Evolutionary conservation across 2,113 vertebrate genomes (phyloP).

Genomic region (Delphinapterus leucas): DNA sequence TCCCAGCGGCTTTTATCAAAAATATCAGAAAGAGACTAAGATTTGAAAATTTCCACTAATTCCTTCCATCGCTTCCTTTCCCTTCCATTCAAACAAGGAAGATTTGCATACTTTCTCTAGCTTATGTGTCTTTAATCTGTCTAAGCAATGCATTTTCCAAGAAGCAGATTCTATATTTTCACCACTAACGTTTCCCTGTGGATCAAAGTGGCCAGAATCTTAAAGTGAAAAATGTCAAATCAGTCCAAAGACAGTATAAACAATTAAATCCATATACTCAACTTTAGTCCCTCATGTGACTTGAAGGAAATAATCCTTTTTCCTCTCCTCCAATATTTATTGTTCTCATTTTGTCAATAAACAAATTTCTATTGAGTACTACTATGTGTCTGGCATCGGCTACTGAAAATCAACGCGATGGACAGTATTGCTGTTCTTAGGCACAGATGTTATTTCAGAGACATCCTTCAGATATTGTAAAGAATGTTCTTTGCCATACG

Average conservation of each 20-base stretch:
- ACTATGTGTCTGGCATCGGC: not conserved
- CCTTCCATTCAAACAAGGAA: slow-evolving; percentile 43
- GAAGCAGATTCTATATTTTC: slow-evolving; percentile 6
- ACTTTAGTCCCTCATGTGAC: not conserved
- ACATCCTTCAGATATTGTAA: not conserved
- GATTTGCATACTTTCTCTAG: not conserved
- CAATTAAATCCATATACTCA: slow-evolving; percentile 14
- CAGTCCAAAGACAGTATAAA: not conserved
- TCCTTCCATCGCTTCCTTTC: slow-evolving; percentile 19
- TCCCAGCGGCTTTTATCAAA: not conserved
- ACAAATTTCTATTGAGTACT: not conserved
- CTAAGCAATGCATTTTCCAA: not conserved
- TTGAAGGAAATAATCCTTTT: not conserved
- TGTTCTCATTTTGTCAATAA: not conserved
- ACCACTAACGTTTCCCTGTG: not conserved
- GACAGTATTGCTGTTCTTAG: not conserved
- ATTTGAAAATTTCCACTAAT: slow-evolving; percentile 22
- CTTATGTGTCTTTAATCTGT: not conserved
- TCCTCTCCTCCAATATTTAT: not conserved
- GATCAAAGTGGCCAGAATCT: slow-evolving; percentile 25
- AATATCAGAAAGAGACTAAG: not conserved
- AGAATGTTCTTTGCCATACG: not conserved
- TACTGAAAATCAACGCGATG: not conserved
- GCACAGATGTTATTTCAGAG: not conserved
- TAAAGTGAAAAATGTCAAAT: slow-evolving; percentile 18